Conservation (phyloP, 2,113 vertebrate species). For the Ciconia boyciana region DNA sequence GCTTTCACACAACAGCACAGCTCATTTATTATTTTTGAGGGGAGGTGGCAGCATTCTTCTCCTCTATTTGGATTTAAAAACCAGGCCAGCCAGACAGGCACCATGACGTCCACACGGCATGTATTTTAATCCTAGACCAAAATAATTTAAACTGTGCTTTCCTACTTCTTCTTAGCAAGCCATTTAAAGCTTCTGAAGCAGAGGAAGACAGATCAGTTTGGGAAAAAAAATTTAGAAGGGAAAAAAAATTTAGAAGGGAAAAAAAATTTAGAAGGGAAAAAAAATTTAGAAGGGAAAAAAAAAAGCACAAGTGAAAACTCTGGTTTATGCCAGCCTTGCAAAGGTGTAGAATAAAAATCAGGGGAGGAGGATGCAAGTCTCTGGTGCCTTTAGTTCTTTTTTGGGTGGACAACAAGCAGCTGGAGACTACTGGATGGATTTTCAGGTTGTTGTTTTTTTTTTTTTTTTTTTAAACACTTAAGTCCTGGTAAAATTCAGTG, state of each 20-base stretch:
- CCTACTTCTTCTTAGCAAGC: slow-evolving; percentile 18
- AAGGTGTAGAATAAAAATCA: background rate
- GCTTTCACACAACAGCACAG: background rate
- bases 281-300: no score
- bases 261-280: background rate
- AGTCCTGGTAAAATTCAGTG: background rate
- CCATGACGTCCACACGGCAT: background rate
- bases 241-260: no score
- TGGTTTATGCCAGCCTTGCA: background rate
- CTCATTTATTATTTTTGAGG: slow-evolving; percentile 17
- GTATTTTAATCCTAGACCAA: slow-evolving; percentile 51
- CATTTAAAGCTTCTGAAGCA: background rate
- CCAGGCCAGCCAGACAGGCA: slow-evolving; percentile 28
- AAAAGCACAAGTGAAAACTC: background rate
- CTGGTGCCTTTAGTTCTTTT: background rate
- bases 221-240: rapidly evolving
- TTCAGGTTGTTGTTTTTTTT: background rate
- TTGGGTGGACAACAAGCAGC: background rate
- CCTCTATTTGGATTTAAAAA: slow-evolving; percentile 57
- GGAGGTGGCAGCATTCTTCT: slow-evolving; percentile 58
- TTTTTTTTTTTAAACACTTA: background rate
- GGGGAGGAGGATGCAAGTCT: rapidly evolving
- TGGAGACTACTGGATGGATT: background rate
- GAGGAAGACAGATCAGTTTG: background rate
- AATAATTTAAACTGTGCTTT: slow-evolving; percentile 25